Evolutionary conservation across 2,113 vertebrate genomes (phyloP).

Genomic region (Hipposideros armiger): DNA sequence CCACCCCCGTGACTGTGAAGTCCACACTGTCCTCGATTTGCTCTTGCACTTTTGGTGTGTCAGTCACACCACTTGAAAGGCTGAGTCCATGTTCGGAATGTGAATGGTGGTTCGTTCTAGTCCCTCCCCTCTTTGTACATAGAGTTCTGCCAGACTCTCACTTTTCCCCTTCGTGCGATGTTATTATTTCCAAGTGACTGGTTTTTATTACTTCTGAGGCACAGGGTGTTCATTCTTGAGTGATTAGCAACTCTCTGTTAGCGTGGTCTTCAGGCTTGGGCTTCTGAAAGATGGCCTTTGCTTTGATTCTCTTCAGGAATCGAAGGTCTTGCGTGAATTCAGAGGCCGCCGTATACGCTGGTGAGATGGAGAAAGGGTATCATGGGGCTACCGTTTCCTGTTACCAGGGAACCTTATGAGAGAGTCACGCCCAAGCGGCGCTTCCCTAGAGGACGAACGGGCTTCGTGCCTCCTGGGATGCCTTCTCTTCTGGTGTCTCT

Average conservation of each 20-base stretch:
- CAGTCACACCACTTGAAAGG: not conserved
- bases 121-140: not conserved
- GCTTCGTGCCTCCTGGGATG: not conserved
- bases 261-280: constrained; percentile 69
- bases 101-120: not conserved
- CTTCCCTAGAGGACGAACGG: not conserved
- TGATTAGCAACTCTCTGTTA: constrained; percentile 73
- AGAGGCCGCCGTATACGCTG: not conserved
- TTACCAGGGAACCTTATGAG: not conserved
- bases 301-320: not conserved
- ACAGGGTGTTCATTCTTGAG: constrained; percentile 79
- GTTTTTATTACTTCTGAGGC: constrained; percentile 79
- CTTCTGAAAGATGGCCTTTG: constrained; percentile 16
- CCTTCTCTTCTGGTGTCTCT: not conserved
- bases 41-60: not conserved
- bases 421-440: not conserved
- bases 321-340: constrained; percentile 28
- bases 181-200: constrained; percentile 76
- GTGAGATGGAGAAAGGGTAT: not conserved
- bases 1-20: accelerated
- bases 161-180: constrained; percentile 69
- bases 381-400: not conserved
- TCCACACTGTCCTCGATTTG: not conserved
- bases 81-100: not conserved
- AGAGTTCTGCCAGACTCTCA: not conserved